phyloP scores from a whole-genome alignment of 2,797 vertebrate genomes.

The Carcharodon carcharias region DNA sequence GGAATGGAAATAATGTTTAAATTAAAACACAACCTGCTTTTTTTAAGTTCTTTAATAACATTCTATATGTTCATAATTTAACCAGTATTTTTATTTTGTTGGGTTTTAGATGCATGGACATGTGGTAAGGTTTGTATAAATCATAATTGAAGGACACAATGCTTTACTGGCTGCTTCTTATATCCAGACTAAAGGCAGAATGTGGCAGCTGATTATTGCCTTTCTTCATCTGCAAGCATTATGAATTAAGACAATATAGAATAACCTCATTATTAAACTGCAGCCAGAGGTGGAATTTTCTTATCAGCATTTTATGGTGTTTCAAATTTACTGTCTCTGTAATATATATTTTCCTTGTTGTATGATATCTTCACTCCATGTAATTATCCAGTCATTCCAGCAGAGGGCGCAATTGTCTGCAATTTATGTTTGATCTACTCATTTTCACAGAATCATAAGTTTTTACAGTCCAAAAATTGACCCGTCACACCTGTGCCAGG shows the following conservation, averaged over 20 bases:
- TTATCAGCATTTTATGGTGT: neutral
- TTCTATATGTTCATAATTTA: neutral
- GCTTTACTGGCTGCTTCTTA: neutral
- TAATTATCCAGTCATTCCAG: neutral
- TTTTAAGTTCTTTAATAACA: neutral
- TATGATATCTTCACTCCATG: neutral
- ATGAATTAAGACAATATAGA: neutral
- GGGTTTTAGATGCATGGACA: neutral
- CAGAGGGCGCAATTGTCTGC: constrained; percentile 27
- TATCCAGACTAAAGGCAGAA: neutral
- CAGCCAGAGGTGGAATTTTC: neutral
- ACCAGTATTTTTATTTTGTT: neutral
- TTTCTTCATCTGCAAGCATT: neutral
- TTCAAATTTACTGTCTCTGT: neutral
- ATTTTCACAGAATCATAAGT: neutral
- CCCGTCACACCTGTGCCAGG: neutral
- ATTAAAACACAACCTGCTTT: neutral
- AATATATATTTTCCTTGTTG: neutral
- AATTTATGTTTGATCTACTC: neutral
- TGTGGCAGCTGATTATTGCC: neutral
- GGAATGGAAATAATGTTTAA: neutral
- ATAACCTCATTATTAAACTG: neutral
- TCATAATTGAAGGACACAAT: neutral
- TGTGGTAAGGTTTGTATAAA: neutral
- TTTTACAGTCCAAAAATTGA: neutral